phyloP scores from a whole-genome alignment of 2,797 vertebrate genomes.

The Schizopygopsis malacanthus region DNA sequence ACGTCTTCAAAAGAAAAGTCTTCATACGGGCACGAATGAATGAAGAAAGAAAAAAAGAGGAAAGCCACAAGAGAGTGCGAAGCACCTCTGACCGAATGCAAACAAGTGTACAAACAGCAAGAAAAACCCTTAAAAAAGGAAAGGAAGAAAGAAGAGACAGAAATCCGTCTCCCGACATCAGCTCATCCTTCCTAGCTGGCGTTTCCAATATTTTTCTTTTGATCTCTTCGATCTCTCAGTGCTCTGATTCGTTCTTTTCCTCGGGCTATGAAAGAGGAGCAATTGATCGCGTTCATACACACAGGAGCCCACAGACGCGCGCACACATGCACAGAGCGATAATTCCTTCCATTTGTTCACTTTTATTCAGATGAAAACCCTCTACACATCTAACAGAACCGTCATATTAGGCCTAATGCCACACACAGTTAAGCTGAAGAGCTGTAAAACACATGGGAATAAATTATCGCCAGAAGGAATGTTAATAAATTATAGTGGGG shows the following conservation, averaged over 20 bases:
- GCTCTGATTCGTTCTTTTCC: slow-evolving; percentile 32
- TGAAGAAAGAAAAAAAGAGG: slow-evolving; percentile 46
- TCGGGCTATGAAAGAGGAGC: slow-evolving; percentile 20
- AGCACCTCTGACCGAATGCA: slow-evolving; percentile 43
- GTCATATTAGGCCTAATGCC: slow-evolving; percentile 47
- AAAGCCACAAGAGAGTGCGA: background rate
- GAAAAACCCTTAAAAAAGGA: slow-evolving; percentile 14
- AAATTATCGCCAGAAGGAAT: slow-evolving; percentile 52
- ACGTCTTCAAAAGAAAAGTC: slow-evolving; percentile 60
- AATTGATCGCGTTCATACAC: slow-evolving; percentile 13
- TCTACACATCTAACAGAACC: slow-evolving; percentile 37
- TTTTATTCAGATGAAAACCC: slow-evolving; percentile 52
- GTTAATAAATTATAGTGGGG: slow-evolving; percentile 54
- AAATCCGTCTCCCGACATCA: slow-evolving; percentile 31
- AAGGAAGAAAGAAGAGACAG: slow-evolving; percentile 40
- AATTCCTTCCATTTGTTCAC: slow-evolving; percentile 39
- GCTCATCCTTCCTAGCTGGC: slow-evolving; percentile 11
- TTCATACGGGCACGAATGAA: slow-evolving; percentile 58
- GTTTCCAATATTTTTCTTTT: slow-evolving; percentile 43
- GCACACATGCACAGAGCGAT: slow-evolving; percentile 16
- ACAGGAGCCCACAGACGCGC: background rate
- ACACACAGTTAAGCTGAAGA: slow-evolving; percentile 49
- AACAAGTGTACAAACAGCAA: slow-evolving; percentile 60
- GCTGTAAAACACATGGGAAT: slow-evolving; percentile 48
- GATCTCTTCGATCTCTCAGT: slow-evolving; percentile 33